A percentile compares a stretch with the other conserved stretches of the same genome.
phyloP scores from a whole-genome alignment of 2,113 vertebrate species.

The Eulacestoma nigropectus region DNA sequence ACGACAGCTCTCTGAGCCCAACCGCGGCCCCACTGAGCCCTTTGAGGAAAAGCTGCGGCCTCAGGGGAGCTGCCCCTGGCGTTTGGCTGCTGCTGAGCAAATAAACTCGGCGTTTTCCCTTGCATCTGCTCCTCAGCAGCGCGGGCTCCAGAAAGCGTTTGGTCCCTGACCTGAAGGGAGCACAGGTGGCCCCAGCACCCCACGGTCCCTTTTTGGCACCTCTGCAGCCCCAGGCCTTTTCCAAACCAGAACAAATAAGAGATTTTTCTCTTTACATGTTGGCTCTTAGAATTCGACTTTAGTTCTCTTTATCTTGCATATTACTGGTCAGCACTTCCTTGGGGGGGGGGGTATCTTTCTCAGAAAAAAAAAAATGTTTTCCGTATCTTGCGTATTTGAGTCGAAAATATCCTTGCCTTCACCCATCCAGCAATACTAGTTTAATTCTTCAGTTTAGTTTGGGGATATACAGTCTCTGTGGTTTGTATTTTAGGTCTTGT shows the following conservation, averaged over 20 bases:
- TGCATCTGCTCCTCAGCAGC: not conserved
- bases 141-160: not conserved
- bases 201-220: fast-evolving
- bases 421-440: not conserved
- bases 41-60: not conserved
- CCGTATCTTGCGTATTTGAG: not conserved
- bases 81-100: not conserved
- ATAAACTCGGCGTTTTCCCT: not conserved
- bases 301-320: not conserved
- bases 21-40: not conserved
- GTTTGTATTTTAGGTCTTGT: not conserved
- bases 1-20: not conserved
- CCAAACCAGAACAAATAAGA: not conserved
- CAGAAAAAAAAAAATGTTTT: not conserved
- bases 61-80: not conserved
- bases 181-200: not conserved
- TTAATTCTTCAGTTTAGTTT: not conserved
- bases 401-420: not conserved
- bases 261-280: not conserved
- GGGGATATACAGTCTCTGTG: not conserved
- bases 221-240: not conserved
- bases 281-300: not conserved
- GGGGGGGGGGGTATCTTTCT: not conserved
- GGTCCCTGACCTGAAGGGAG: not conserved
- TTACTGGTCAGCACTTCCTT: not conserved